These are phyloP conservation scores for Linepithema humile DNA, from an alignment of 1,140 invertebrate species.

Conservation along the genomic window DNA sequence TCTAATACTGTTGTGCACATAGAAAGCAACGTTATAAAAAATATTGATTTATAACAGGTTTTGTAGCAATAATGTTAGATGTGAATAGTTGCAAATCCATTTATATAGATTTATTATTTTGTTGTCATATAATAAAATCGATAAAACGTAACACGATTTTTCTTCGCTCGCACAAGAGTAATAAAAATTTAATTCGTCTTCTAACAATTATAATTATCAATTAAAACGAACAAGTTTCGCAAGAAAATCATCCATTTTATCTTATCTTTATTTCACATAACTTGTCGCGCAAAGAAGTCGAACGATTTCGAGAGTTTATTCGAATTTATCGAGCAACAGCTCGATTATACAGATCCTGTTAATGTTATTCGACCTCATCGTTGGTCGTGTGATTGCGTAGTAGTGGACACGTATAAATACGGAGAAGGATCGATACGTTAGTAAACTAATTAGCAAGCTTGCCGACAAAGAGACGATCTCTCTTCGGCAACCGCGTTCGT, in stretches of 20 bases:
- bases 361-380: slow-evolving; percentile 57
- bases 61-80: not conserved
- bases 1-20: not conserved
- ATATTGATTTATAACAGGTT: not conserved
- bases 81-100: not conserved
- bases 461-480: slow-evolving; percentile 83
- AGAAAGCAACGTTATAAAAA: not conserved
- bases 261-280: not conserved
- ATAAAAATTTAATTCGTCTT: not conserved
- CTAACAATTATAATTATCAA: too few relatives aligned
- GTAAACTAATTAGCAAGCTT: slow-evolving; percentile 84
- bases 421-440: slow-evolving; percentile 82
- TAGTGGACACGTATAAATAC: slow-evolving; percentile 73
- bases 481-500: slow-evolving; percentile 74
- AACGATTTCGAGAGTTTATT: slow-evolving; percentile 71
- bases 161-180: not conserved
- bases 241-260: not conserved
- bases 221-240: not conserved
- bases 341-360: slow-evolving; percentile 71
- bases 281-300: slow-evolving; percentile 11
- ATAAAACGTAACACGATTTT: not conserved
- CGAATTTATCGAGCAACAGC: slow-evolving; percentile 64
- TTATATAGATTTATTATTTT: not conserved
- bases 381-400: slow-evolving; percentile 29
- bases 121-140: not conserved